These are phyloP conservation scores for Synanthedon andrenaeformis DNA, from an alignment of 2,888 invertebrate genomes.

Conservation along the genomic window DNA sequence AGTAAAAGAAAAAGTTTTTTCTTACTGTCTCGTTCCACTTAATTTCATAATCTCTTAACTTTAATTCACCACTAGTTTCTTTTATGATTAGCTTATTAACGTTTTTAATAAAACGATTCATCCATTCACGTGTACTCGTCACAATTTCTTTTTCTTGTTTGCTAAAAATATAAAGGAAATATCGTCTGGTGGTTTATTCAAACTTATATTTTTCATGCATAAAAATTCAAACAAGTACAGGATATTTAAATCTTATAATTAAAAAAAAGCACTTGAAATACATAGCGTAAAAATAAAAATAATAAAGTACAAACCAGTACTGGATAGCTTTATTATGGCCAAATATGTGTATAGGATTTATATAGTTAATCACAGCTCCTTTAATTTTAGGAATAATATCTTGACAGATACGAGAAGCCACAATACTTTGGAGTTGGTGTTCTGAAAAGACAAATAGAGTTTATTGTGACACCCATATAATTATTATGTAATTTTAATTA, in stretches of 20 bases:
- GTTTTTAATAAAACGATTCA: slow-evolving; percentile 14
- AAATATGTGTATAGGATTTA: slow-evolving; percentile 25
- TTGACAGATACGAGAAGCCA: slow-evolving; percentile 23
- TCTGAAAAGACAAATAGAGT: slow-evolving; percentile 14
- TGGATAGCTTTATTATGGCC: too few species aligned
- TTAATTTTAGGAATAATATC: slow-evolving; percentile 35
- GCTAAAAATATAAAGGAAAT: slow-evolving; percentile 12
- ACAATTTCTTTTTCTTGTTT: slow-evolving; percentile 24
- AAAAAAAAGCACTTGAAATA: too few species aligned
- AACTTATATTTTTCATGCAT: too few species aligned
- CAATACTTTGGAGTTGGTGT: slow-evolving; percentile 19
- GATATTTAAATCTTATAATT: too few species aligned
- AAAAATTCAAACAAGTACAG: too few species aligned
- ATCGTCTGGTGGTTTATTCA: too few species aligned
- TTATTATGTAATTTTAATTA: too few species aligned
- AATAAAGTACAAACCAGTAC: too few species aligned
- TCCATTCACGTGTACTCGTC: slow-evolving; percentile 12
- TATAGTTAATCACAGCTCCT: slow-evolving; percentile 22
- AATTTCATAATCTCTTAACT: slow-evolving; percentile 16
- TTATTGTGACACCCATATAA: too few species aligned
- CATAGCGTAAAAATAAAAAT: too few species aligned
- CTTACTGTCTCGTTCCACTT: slow-evolving; percentile 24
- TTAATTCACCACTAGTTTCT: slow-evolving; percentile 14
- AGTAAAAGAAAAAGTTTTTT: too few species aligned
- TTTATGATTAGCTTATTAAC: slow-evolving; percentile 20